Percentiles rank a stretch among this genome's conserved stretches.
These are phyloP conservation scores for Drosophila ambigua DNA, from an alignment of 1,140 invertebrate genomes.

Conservation along the genomic window DNA sequence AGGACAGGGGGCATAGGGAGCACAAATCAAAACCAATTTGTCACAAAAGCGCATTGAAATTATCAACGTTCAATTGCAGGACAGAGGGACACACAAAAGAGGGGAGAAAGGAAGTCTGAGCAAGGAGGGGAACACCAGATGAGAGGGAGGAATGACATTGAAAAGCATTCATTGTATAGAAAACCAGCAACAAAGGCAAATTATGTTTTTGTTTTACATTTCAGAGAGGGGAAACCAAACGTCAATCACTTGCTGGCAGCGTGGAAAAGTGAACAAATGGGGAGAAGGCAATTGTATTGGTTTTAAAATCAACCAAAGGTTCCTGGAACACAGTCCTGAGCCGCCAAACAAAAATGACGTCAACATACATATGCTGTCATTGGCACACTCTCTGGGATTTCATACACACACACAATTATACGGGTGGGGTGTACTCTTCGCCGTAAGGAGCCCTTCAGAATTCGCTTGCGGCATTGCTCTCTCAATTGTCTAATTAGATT, in stretches of 20 bases:
- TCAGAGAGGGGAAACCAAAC: conserved; percentile 44
- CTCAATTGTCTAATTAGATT: conserved; percentile 75
- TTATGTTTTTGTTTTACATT: conserved; percentile 66
- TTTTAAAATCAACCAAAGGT: conserved; percentile 12
- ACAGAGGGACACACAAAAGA: conserved; percentile 1
- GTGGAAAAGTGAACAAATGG: conserved; percentile 38
- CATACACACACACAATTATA: conserved; percentile 15
- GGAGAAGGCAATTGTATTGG: conserved; percentile 22
- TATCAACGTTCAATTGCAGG: conserved; percentile 71
- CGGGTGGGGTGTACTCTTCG: too few relatives aligned
- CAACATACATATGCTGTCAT: conserved; percentile 49
- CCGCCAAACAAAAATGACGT: conserved; percentile 36
- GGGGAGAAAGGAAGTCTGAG: conserved; percentile 8
- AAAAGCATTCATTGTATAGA: conserved; percentile 55
- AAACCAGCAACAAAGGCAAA: conserved; percentile 52
- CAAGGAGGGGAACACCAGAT: conserved; percentile 18
- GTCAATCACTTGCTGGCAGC: conserved; percentile 63
- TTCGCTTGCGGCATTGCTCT: not conserved
- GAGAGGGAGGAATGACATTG: conserved; percentile 56
- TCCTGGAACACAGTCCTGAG: too few relatives aligned
- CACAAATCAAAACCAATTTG: conserved; percentile 79
- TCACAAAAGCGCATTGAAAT: conserved; percentile 74
- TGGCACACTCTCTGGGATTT: conserved; percentile 48
- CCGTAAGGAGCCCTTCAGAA: conserved; percentile 16
- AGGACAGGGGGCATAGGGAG: conserved; percentile 11